Conservation (phyloP, 2,888 invertebrate genomes). For the Dione vanillae region DNA sequence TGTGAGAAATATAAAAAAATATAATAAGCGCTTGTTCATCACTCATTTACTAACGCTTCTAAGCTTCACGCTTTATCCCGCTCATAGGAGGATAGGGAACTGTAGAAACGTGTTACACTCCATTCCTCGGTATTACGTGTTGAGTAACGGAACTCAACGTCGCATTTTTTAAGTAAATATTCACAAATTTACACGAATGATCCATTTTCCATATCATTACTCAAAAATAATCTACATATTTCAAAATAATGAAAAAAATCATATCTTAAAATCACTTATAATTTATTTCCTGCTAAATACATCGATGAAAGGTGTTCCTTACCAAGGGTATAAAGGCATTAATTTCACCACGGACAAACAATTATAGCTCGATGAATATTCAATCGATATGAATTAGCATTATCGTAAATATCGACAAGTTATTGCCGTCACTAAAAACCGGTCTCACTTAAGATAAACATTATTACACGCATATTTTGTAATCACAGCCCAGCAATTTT, state of each 20-base stretch:
- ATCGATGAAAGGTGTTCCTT: conserved; percentile 33
- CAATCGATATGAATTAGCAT: conserved; percentile 61
- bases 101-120: no score
- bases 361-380: conserved; percentile 65
- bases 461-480: conserved; percentile 34
- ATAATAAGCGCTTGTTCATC: background rate
- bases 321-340: conserved; percentile 47
- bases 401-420: conserved; percentile 64
- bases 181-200: no score
- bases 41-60: no score
- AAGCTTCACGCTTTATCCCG: no score
- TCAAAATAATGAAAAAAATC: conserved; percentile 1
- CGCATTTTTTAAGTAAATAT: no score
- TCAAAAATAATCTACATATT: background rate
- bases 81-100: no score
- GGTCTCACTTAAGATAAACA: conserved; percentile 44
- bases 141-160: no score
- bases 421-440: conserved; percentile 50
- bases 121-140: no score
- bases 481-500: conserved; percentile 32
- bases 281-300: conserved; percentile 33
- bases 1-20: background rate
- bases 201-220: no score
- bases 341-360: conserved; percentile 59
- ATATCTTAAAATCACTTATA: conserved; percentile 15